Base-by-base conservation (phyloP, 2,888 invertebrate genomes). In the Zelleria hepariella region DNA sequence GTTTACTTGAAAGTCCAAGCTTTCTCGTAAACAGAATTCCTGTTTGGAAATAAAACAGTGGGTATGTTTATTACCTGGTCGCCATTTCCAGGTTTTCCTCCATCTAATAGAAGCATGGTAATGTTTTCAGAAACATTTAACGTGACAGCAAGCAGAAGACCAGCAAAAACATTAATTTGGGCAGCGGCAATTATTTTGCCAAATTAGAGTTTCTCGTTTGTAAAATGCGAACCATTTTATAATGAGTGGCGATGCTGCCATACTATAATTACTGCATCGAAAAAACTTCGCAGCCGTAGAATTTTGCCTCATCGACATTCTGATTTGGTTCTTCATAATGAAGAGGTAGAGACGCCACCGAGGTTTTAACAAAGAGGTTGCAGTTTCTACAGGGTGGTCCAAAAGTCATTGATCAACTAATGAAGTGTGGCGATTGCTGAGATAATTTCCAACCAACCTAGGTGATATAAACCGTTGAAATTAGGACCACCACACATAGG, bases 181-280 rank as follows among this genome's bases (percentile, higher is more conserved):
- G 59, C 62, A 62, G 61, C 62, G 62, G 62, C 64, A 72, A 73
- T 68, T 72, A 71, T 66, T 70, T 68, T 64, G 64, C 63, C 60
- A 62, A 62, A 67, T 63, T 59, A 62, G 61, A 64, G 63, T 61
- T 63, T 68, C 66, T 66, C 67, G 66, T 67, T 70, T 70, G 67
- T 70, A 73, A 74, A 71, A 80, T 74, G 68, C 71, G 69, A 77
- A 74, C 67, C 71, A 63, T 75, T 73, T 77, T 73, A 67, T 80
- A 78, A 81, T 74, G 69, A 70, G 66, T 63, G 69, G 69, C 66
- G 27, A 32, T 18, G 70, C 66, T 71, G 69, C 69, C 68, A 71
- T 61, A 65, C 66, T 70, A 70, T 78, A 81, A 82, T 78, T 80
- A 73, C 65, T 66, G 58, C 52, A n/a, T 47, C 64, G 68, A 74